phyloP scores from a whole-genome alignment of 2,113 vertebrate genomes.

The Callaeas wilsoni region DNA sequence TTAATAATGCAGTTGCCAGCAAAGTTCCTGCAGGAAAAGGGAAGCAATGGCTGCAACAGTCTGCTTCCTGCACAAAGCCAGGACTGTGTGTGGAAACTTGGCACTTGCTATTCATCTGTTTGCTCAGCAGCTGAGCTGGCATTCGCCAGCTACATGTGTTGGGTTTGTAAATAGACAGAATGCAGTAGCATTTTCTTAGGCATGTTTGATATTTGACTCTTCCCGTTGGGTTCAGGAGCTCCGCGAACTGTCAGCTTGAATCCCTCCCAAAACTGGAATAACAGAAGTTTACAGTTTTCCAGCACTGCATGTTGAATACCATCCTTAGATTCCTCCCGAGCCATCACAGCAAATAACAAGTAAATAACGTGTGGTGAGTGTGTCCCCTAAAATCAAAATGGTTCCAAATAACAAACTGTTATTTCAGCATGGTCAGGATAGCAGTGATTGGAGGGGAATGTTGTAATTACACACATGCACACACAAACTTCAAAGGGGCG shows the following conservation, averaged over 20 bases:
- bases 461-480: not conserved
- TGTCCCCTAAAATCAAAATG: not conserved
- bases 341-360: not conserved
- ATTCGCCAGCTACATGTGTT: not conserved
- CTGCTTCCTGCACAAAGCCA: slow-evolving; percentile 6
- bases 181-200: not conserved
- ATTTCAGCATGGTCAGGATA: not conserved
- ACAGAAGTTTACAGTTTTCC: not conserved
- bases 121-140: slow-evolving; percentile 51
- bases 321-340: not conserved
- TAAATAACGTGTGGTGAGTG: not conserved
- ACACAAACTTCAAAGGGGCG: not conserved
- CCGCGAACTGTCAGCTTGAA: not conserved
- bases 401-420: not conserved
- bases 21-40: slow-evolving; percentile 43
- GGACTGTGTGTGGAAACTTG: slow-evolving; percentile 15
- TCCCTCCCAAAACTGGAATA: not conserved
- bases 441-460: not conserved
- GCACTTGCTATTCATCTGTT: slow-evolving; percentile 11
- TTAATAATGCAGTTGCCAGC: not conserved
- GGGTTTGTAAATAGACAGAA: slow-evolving; percentile 37
- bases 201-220: slow-evolving; percentile 14
- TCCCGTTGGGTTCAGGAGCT: not conserved
- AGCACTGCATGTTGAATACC: not conserved
- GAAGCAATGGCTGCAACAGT: slow-evolving; percentile 25